Conservation (phyloP, 1,140 invertebrate genomes). For the Pseudachorutes palmiensis region DNA sequence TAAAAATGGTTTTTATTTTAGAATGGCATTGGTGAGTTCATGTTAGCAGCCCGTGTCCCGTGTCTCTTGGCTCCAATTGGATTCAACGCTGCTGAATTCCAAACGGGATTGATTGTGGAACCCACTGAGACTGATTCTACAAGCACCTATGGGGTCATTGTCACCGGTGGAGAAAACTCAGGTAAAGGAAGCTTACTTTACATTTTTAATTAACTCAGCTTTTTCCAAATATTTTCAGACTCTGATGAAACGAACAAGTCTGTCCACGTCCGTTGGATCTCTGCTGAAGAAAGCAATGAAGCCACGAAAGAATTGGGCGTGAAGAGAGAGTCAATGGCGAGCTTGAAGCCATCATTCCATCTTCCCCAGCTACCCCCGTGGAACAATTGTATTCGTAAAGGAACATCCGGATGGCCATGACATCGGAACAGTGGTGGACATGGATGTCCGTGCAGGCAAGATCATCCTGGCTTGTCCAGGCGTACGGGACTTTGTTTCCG, state of each 20-base stretch:
- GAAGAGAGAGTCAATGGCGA: constrained; percentile 27
- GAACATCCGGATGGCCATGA: background rate
- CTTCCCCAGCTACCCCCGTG: constrained; percentile 21
- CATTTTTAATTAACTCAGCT: background rate
- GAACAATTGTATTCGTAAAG: constrained; percentile 29
- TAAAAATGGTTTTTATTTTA: background rate
- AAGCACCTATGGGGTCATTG: constrained; percentile 25
- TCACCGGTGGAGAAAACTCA: constrained; percentile 20
- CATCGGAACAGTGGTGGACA: constrained; percentile 25
- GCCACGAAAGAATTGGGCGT: constrained; percentile 21
- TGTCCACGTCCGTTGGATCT: constrained; percentile 23
- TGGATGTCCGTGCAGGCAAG: constrained; percentile 26
- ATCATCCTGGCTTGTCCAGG: constrained; percentile 17
- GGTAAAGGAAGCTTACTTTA: constrained; percentile 20
- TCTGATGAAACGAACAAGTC: too few species aligned
- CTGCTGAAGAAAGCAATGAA: background rate
- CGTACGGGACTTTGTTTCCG: background rate
- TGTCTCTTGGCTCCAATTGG: background rate
- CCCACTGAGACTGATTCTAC: background rate
- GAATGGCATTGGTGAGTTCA: constrained; percentile 15
- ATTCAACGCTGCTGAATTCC: constrained; percentile 19
- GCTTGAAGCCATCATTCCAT: constrained; percentile 19
- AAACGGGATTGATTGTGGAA: constrained; percentile 23
- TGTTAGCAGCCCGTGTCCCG: constrained; percentile 19
- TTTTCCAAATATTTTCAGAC: background rate